Evolutionary conservation across 2,113 vertebrate species (phyloP).

Genomic region (Megalops atlanticus): DNA sequence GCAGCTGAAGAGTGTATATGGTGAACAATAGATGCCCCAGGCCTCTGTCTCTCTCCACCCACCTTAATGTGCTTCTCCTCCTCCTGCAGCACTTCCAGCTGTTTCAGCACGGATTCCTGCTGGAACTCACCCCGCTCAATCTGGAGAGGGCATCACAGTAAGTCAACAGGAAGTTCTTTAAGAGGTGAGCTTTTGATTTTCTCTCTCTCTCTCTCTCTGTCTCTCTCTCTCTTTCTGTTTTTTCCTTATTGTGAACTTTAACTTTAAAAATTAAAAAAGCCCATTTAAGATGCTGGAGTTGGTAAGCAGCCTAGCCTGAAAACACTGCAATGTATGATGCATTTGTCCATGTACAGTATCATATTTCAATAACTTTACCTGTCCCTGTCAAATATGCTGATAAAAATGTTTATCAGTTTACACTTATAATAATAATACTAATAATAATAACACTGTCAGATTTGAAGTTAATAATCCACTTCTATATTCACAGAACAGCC

Average conservation of each 20-base stretch:
- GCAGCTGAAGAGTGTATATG: neutral
- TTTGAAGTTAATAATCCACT: too few species aligned
- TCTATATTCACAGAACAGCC: too few species aligned
- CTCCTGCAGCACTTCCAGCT: conserved; percentile 97
- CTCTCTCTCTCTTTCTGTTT: neutral
- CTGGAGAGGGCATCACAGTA: conserved; percentile 58
- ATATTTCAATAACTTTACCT: too few species aligned
- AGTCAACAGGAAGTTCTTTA: neutral
- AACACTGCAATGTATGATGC: too few species aligned
- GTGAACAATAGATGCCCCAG: neutral
- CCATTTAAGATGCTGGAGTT: too few species aligned
- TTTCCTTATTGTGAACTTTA: neutral
- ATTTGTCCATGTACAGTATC: too few species aligned
- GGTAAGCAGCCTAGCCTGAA: too few species aligned
- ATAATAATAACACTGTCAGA: too few species aligned
- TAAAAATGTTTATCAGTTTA: too few species aligned
- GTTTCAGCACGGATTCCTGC: conserved; percentile 95
- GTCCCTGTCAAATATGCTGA: too few species aligned
- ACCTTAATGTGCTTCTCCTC: conserved; percentile 99
- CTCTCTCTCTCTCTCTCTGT: neutral
- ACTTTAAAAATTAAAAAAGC: too few species aligned
- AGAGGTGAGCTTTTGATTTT: neutral
- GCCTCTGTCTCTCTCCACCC: conserved; percentile 21
- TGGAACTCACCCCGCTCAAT: conserved; percentile 95
- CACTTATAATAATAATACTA: too few species aligned